Base-by-base conservation (phyloP, 1,140 invertebrate species). In the Plutomurus gul region DNA sequence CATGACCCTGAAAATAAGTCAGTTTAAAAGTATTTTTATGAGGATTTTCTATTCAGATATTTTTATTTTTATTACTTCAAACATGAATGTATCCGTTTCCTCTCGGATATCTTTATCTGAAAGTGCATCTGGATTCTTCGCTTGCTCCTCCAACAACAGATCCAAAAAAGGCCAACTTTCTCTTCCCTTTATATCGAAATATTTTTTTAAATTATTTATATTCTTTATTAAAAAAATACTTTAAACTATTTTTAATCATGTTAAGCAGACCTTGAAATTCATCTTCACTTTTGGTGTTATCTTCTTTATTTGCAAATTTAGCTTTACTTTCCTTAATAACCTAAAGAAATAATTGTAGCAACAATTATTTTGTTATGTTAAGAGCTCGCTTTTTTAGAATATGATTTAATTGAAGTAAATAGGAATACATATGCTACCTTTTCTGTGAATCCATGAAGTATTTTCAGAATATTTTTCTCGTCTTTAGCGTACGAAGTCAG, bases 101-200 rank as follows among this genome's bases (percentile, higher is more conserved):
- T 92, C 89, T 2, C 91, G 85, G 75, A 94, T 92, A 81, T 93
- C 92, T 20, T 89, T 87, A 80, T 93, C 89, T 3, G 88, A 90
- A 80, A 94, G 90, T 20, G 86, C 84, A 4, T 87, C 85, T 0
- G 27, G 47, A 84, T 89, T 89, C 22, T 86, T 87, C 71, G 89
- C 86, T 4, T 88, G 88, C 72, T 90, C 88, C 84, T 92, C 89
- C 3, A 95, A 87, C 84, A 95, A 88, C 72, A 91, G 89, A 84
- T 95, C 93, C 25, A 95, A 85, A 85, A 95, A 93, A n/a, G 6
- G 92, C 92, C 75, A 92, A 86, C 81, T 90, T 88, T 49, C 91
- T 87, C 76, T 87, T 82, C 7, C 25, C 77, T 78, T 36, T 13
- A 18, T 27, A 25, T 22, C 1, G 18, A 51, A 3, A 25, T 22